These are phyloP conservation scores for Montifringilla adamsi DNA, from an alignment of 2,113 vertebrate species.

Conservation along the genomic window DNA sequence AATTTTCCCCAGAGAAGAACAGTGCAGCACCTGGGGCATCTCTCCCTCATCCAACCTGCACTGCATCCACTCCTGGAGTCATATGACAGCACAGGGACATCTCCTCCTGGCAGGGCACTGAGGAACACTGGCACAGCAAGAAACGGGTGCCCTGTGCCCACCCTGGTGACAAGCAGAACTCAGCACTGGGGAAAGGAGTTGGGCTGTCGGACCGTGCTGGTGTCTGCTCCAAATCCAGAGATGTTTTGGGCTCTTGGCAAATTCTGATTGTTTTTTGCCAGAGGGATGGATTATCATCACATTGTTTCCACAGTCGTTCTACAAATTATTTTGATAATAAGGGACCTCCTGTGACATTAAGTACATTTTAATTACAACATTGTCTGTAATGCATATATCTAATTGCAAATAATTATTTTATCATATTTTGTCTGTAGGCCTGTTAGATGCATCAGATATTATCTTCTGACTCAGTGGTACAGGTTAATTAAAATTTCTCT, in stretches of 20 bases:
- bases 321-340: constrained; percentile 30
- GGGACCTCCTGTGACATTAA: constrained; percentile 44
- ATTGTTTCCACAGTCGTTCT: neutral
- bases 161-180: neutral
- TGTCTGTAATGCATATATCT: constrained; percentile 49
- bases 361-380: constrained; percentile 58
- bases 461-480: constrained; percentile 57
- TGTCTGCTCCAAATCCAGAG: neutral
- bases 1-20: rapidly evolving
- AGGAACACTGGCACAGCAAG: neutral
- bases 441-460: constrained; percentile 38
- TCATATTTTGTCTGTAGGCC: constrained; percentile 23
- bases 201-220: rapidly evolving
- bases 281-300: neutral
- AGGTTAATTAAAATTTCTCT: constrained; percentile 66
- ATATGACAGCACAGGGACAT: neutral
- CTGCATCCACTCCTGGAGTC: neutral
- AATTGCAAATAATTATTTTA: constrained; percentile 68
- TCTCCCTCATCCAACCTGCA: neutral
- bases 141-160: neutral
- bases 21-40: rapidly evolving
- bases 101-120: neutral
- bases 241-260: neutral
- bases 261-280: neutral
- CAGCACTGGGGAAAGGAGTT: neutral